phyloP scores from a whole-genome alignment of 2,888 invertebrate species.

The Perizoma flavofasciatum region DNA sequence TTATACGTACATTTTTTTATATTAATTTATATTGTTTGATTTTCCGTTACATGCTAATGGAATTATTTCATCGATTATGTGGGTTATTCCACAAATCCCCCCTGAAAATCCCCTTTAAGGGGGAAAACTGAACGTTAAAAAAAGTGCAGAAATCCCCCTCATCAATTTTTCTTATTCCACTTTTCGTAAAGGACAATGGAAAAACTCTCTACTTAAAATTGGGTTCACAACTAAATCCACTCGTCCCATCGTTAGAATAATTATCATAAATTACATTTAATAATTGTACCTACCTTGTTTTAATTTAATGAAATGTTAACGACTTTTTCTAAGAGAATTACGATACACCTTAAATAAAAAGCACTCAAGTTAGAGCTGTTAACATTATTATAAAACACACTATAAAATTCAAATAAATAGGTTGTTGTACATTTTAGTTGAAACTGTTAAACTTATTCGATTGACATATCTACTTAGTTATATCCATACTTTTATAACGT shows the following conservation, averaged over 20 bases:
- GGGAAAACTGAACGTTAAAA: not conserved
- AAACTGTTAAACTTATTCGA: too few species aligned
- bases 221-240: constrained; percentile 55
- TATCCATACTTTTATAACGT: too few species aligned
- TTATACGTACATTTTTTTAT: too few species aligned
- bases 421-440: too few species aligned
- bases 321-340: constrained; percentile 42
- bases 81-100: too few species aligned
- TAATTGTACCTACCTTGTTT: constrained; percentile 48
- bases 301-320: constrained; percentile 59
- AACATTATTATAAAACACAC: too few species aligned
- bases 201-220: constrained; percentile 44
- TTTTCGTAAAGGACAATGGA: constrained; percentile 37
- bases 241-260: constrained; percentile 52
- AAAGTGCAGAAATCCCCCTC: not conserved
- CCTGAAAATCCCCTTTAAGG: too few species aligned
- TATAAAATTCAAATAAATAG: too few species aligned
- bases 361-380: not conserved
- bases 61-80: too few species aligned
- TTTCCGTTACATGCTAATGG: too few species aligned
- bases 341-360: constrained; percentile 23
- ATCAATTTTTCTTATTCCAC: not conserved
- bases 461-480: too few species aligned
- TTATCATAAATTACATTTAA: constrained; percentile 60
- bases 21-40: too few species aligned